Conservation (phyloP, 64 coral and sea anemone genomes). For the Actinia equina region DNA sequence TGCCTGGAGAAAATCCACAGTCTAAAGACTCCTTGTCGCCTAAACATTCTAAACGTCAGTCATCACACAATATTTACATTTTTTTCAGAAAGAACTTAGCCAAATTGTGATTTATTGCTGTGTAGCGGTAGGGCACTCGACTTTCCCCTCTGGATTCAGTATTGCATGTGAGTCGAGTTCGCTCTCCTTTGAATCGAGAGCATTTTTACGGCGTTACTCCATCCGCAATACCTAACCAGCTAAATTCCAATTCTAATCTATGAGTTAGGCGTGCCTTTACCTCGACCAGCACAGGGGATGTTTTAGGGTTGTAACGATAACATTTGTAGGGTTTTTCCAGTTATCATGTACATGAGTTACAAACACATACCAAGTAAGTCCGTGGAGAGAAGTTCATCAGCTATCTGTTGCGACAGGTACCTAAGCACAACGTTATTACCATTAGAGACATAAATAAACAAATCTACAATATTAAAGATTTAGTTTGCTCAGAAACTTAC, state of each 20-base stretch:
- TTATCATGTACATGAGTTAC: neutral
- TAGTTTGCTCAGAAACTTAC: too few relatives aligned
- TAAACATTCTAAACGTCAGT: neutral
- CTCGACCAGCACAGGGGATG: neutral
- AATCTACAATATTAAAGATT: neutral
- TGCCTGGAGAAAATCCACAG: neutral
- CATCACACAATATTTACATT: neutral
- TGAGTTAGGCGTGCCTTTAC: neutral
- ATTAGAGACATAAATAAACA: neutral
- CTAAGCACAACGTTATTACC: neutral
- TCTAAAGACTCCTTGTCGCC: neutral
- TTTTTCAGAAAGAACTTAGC: too few relatives aligned
- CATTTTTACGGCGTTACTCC: too few relatives aligned
- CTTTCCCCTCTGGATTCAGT: too few relatives aligned
- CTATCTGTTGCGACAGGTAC: conserved; percentile 38
- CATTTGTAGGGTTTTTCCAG: too few relatives aligned
- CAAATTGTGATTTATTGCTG: neutral
- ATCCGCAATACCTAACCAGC: too few relatives aligned
- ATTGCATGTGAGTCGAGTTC: too few relatives aligned
- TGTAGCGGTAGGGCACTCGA: too few relatives aligned
- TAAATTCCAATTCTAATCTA: too few relatives aligned
- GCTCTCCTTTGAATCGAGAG: too few relatives aligned
- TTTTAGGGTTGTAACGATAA: too few relatives aligned
- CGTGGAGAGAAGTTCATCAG: conserved; percentile 38
- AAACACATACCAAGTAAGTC: conserved; percentile 1